Base-by-base conservation (phyloP, 2,797 vertebrate species). In the Myiotriccus ornatus region DNA sequence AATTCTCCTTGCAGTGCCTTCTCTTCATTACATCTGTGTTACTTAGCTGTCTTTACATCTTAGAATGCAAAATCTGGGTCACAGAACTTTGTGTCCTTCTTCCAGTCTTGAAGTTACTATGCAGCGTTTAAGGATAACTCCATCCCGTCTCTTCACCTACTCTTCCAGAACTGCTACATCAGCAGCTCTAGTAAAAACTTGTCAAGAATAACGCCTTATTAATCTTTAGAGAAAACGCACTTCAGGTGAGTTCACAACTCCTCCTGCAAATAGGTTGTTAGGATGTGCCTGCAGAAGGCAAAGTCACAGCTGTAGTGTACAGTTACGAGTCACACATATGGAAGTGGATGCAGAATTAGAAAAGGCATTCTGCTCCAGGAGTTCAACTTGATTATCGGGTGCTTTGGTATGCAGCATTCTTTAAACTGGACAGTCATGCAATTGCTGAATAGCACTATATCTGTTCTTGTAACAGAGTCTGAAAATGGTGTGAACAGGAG, bases 61-160 rank as follows among this genome's bases (percentile, higher is more conserved):
- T 78, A 50, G 46, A 39, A 79, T 62, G 52, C 59, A 89, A 95
- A 93, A 90, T 81, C 59, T 89, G 28, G 87, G 47, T 91, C 82
- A 67, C 20, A 70, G 59, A 18, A 67, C 20, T 41, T 64, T 39
- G 20, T 21, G 12, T 69, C 41, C 64, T 71, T 65, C 49, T 89
- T 89, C 62, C 34, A 76, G 18, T 67, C 57, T 67, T 76, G 46
- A 74, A 85, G 49, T 52, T 56, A 37, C 39, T 57, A 20, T 43
- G 69, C 37, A 60, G 32, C 14, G 18, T 63, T 93, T 81, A 69
- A 63, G 39, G 60, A 30, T n/a, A 81, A 39, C 32, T 91, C 22
- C 24, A 17, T 49, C 18, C 63, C 0, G 0, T 46, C 57, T 59
- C 87, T 92, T 84, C 55, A 56, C 47, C 43, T 86, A 15, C 69